phyloP scores from a whole-genome alignment of 2,888 invertebrate species.

The Hipparchia semele region DNA sequence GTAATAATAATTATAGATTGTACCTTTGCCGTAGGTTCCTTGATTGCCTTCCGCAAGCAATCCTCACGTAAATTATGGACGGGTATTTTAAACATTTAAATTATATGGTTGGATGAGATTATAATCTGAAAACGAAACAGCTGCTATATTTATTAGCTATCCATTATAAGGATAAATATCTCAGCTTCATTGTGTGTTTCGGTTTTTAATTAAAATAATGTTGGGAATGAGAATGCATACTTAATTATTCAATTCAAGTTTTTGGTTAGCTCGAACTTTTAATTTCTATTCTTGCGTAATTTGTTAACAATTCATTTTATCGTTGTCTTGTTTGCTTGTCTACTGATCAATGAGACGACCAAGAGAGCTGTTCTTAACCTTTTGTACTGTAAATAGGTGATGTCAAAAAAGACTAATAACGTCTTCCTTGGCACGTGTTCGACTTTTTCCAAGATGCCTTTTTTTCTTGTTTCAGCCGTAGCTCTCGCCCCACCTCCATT shows the following conservation, averaged over 20 bases:
- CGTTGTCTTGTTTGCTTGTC: not conserved
- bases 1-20: constrained; percentile 31
- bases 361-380: not conserved
- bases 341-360: not conserved
- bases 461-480: constrained; percentile 51
- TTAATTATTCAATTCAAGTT: not conserved
- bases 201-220: not conserved
- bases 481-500: constrained; percentile 57
- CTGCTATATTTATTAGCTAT: not conserved
- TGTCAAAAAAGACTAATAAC: not conserved
- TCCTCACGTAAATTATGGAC: constrained; percentile 20
- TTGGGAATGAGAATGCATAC: not conserved
- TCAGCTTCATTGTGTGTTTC: not conserved
- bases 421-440: not conserved
- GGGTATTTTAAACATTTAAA: constrained; percentile 27
- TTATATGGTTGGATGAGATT: constrained; percentile 19
- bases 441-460: not conserved
- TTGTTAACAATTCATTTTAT: not conserved
- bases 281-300: not conserved
- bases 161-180: not conserved
- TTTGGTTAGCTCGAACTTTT: not conserved
- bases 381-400: not conserved
- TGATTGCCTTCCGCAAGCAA: constrained; percentile 28
- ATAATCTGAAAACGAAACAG: not conserved
- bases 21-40: constrained; percentile 13